Evolutionary conservation across 92 coral and sea anemone genomes (phyloP).

Genomic region (Bergia sp.): DNA sequence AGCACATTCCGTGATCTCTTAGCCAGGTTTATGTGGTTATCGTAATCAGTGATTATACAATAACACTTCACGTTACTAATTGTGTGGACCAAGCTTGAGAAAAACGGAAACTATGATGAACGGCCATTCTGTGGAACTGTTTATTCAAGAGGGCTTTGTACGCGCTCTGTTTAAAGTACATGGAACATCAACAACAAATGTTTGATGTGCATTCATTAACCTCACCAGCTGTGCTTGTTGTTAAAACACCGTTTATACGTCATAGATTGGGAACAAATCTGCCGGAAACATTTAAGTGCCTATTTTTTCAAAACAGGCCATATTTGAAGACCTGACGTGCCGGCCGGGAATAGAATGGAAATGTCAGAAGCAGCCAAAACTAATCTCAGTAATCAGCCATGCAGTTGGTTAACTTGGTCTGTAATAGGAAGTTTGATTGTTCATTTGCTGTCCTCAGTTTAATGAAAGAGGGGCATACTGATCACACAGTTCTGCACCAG

Average conservation of each 20-base stretch:
- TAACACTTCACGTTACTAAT: not conserved
- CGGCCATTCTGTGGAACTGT: not conserved
- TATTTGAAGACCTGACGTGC: not conserved
- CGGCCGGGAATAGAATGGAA: not conserved
- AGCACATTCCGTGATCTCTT: not conserved
- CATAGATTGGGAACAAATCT: not conserved
- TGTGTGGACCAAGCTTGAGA: not conserved
- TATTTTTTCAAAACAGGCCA: not conserved
- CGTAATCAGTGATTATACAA: not conserved
- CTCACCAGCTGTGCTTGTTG: not conserved
- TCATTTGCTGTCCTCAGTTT: not conserved
- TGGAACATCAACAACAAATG: not conserved
- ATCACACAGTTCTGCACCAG: not conserved
- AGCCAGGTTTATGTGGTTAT: not conserved
- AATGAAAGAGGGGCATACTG: not conserved
- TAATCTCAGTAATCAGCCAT: not conserved
- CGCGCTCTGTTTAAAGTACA: slow-evolving; percentile 11
- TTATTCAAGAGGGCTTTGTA: not conserved
- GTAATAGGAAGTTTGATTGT: not conserved
- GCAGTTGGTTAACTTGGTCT: not conserved
- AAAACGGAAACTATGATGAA: not conserved
- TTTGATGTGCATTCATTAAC: not conserved
- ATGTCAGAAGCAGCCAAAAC: not conserved
- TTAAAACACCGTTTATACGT: not conserved
- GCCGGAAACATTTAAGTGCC: slow-evolving; percentile 5